Evolutionary conservation across 2,797 vertebrate species (phyloP), one percentile per base, ranked within the genome.

Genomic region (Lacerta viridis): DNA sequence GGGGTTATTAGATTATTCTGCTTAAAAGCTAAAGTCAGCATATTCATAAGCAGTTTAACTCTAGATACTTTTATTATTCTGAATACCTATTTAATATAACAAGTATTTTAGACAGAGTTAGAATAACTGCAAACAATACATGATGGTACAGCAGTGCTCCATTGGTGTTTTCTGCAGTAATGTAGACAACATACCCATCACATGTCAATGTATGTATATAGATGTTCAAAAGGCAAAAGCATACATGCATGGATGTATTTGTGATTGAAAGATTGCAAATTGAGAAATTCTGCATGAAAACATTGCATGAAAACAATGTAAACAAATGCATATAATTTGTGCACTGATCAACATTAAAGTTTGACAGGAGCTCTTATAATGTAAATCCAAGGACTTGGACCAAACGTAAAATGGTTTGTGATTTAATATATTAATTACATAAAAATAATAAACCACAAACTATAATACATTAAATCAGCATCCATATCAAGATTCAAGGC

Each of bases 1-100:
- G n/a, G 39, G 27, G 74, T 71, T 69, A 87, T n/a, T 15, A 9
- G 2, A 36, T 7, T 11, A 43, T 68, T 88, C 61, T 79, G 55
- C n/a, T 86, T 84, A 87, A 91, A 64, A 85, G 85, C 71, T 64
- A 84, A 43, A 83, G 88, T 74, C 25, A 23, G 27, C n/a, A 75
- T 0, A 11, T 29, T 55, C 80, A 71, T 59, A 33, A 84, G 74
- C 69, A 6, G 79, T 29, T 72, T 85, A 86, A 20, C 80, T 82
- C 23, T 23, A 87, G 25, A 69, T 33, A 69, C 69, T 33, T 1
- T 33, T 1, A 50, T 50, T 50, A 50, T 79, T 2, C 86, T 78
- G 72, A 43, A 74, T 23, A 75, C 33, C 79, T 55, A 69, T 33
- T 91, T 33, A 82, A 79, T 20, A 17, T 66, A 76, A 41, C 46